These are phyloP conservation scores for Sinocyclocheilus rhinocerous DNA, from an alignment of 2,113 vertebrate species.

Conservation along the genomic window DNA sequence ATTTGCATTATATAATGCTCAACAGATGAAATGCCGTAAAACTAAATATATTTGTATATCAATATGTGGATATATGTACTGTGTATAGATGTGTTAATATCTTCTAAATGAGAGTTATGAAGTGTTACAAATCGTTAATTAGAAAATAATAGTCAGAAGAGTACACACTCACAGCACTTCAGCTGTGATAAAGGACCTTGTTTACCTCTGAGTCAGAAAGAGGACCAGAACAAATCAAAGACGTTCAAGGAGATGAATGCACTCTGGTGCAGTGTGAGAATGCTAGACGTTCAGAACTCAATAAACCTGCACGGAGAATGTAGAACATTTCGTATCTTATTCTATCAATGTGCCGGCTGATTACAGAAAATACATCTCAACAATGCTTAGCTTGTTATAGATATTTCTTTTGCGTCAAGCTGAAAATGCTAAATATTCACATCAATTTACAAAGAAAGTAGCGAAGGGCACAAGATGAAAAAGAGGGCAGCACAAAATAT, in stretches of 20 bases:
- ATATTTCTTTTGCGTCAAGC: not conserved
- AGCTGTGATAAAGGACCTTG: not conserved
- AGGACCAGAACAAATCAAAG: conserved; percentile 7
- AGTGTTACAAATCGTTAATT: not conserved
- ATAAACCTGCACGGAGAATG: not conserved
- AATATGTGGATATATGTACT: too few species aligned
- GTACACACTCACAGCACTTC: not conserved
- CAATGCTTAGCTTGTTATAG: not conserved
- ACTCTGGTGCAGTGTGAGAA: not conserved
- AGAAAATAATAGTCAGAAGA: not conserved
- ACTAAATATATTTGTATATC: too few species aligned
- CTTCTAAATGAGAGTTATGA: too few species aligned
- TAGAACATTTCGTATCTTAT: not conserved
- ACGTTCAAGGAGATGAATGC: conserved; percentile 11
- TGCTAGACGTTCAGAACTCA: not conserved
- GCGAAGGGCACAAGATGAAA: not conserved
- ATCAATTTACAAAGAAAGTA: not conserved
- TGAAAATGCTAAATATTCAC: not conserved
- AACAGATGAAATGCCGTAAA: too few species aligned
- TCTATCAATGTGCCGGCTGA: not conserved
- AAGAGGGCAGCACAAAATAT: not conserved
- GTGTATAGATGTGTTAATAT: too few species aligned
- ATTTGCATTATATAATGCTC: too few species aligned
- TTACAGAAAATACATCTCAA: not conserved
- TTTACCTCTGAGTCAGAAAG: conserved; percentile 21